Base-by-base conservation (phyloP, 2,888 invertebrate species). In the Myopa testacea region DNA sequence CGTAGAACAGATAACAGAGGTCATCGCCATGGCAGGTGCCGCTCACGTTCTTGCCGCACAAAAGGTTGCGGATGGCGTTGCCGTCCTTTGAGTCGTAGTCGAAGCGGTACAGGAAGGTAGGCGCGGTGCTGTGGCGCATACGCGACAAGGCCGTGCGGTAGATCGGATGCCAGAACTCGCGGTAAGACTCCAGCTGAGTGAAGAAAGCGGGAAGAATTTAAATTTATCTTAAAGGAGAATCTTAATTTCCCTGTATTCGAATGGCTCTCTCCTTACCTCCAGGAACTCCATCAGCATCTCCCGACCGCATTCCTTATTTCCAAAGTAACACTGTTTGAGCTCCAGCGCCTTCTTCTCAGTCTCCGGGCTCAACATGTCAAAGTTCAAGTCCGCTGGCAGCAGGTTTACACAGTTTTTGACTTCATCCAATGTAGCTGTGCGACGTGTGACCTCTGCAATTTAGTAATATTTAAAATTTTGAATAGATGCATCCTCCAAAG, bases 1-100 rank as follows among this genome's bases (percentile, higher is more conserved):
- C 84, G 45, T 86, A 84, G 71, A 87, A 90, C 0, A 90, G 81
- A 77, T 88, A 90, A 38, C 84, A 83, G 26, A 89, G 80, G 75
- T 90, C 89, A 80, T 89, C 90, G 1, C 86, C 88, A 81, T 90
- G 89, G 50, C 88, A 86, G 0, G 84, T 86, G 12, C 89, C 89
- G 0, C 84, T 82, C 37, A 87, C 75, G 55, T 84, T 82, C 5
- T 82, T 81, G 14, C 87, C 88, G 52, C 87, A 87, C 10, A 88
- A 81, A 16, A 88, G 76, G 45, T 86, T 84, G n/a, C 86, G 83
- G 60, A 87, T 85, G 58, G 85, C 83, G 76, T 87, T 87, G 72
- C 84, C 84, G 4, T 84, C 81, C 50, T 84, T 82, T 3, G 89
- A 88, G 72, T 90, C 89, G 76, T 85, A 86, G 34, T 88, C 88